A percentile compares a stretch with the other conserved stretches of the same genome.
Evolutionary conservation across 2,888 invertebrate genomes (phyloP).

Genomic region (Synergus japonicus): DNA sequence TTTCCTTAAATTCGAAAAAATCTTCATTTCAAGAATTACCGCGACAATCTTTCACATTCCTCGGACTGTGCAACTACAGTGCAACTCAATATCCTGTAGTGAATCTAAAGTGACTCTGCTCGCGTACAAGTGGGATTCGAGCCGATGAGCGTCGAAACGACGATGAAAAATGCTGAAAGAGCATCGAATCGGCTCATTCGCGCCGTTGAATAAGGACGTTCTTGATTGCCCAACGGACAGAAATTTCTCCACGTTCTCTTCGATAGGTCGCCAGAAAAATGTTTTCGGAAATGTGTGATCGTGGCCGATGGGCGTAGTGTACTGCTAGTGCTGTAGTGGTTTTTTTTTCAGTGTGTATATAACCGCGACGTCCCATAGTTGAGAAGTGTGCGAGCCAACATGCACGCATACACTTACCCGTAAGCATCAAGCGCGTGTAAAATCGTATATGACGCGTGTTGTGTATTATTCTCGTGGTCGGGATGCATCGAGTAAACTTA

Average conservation of each 20-base stretch:
- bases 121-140: constrained; percentile 30
- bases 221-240: constrained; percentile 21
- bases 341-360: constrained; percentile 46
- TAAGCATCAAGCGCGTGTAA: constrained; percentile 43
- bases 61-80: background rate
- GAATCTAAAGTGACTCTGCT: constrained; percentile 26
- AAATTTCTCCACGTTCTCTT: constrained; percentile 46
- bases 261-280: constrained; percentile 51
- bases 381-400: constrained; percentile 27
- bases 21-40: background rate
- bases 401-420: constrained; percentile 31
- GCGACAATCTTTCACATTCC: background rate
- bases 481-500: constrained; percentile 53
- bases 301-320: constrained; percentile 60
- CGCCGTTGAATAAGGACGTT: background rate
- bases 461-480: constrained; percentile 50
- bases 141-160: constrained; percentile 39
- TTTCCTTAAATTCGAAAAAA: background rate
- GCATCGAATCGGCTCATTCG: background rate
- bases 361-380: constrained; percentile 29
- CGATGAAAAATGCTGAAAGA: constrained; percentile 35
- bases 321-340: constrained; percentile 46
- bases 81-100: background rate
- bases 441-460: constrained; percentile 50
- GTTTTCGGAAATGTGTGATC: constrained; percentile 61